Percentiles rank a stretch among this genome's conserved stretches.
These are phyloP conservation scores for Trachythela sp. DNA, from an alignment of 64 coral and sea anemone genomes.

Conservation along the genomic window DNA sequence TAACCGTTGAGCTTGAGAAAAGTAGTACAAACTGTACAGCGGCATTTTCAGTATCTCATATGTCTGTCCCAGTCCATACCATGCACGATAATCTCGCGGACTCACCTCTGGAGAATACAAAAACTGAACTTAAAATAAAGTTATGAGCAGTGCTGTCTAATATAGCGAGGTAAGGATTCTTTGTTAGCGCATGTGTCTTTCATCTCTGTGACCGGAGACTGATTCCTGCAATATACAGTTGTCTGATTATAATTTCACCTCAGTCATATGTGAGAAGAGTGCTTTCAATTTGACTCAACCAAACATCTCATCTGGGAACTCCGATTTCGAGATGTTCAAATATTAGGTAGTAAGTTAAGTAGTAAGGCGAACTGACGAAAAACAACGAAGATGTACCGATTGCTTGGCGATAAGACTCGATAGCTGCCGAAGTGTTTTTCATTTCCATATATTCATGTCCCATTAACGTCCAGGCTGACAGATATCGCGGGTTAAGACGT, in stretches of 20 bases:
- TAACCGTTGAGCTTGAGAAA: conserved; percentile 86
- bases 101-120: conserved; percentile 62
- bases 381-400: conserved; percentile 49
- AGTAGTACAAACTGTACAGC: conserved; percentile 93
- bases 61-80: conserved; percentile 94
- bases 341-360: no score
- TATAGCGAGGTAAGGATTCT: no score
- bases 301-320: no score
- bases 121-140: neutral
- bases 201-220: no score
- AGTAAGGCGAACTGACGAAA: no score
- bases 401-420: conserved; percentile 92
- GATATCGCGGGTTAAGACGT: conserved; percentile 77
- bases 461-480: conserved; percentile 89
- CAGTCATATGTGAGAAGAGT: no score
- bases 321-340: neutral
- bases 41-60: conserved; percentile 97
- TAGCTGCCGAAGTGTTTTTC: conserved; percentile 93
- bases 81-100: conserved; percentile 74
- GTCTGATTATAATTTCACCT: no score
- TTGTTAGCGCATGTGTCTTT: no score
- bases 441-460: conserved; percentile 94
- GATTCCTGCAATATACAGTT: no score
- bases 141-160: neutral
- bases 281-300: no score